Base-by-base conservation (phyloP, 2,888 invertebrate genomes). In the Alsophila aescularia region DNA sequence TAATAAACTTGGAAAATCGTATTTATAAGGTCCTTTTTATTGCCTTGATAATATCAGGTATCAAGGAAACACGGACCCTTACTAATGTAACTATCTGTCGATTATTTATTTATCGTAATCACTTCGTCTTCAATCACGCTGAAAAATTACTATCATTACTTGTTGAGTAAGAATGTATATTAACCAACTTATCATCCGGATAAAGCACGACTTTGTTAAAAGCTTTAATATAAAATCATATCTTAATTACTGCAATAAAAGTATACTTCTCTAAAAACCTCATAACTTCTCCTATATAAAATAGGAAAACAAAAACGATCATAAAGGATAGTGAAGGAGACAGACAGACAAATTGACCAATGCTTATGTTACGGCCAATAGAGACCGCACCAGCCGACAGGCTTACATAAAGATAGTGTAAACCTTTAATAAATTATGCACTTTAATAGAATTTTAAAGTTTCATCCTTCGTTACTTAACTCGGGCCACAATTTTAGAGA, bases 181-280 rank as follows among this genome's bases (percentile, higher is more conserved):
- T 48, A 29, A 36, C 21, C 14, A 45, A 70, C 69, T 65, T 69
- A 69, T 63, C 55, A 62, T 58, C 52, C 47, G 72, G 75, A 78
- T 78, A 80, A 73, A 75, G 73, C 69, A 72, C 57, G 59, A 63
- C 66, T 66, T 67, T 75, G 79, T 81, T 89, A 87, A 90, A 89
- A 89, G 89, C 87, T 68, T 76, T 75, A 77, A 81, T 79, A 82
- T 83, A 76, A 82, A 73, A 75, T 73, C 75, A 79, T 88, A 90
- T 90, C 90, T 90, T 83, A 88, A 90, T 87, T 85, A 82, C 89
- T 77, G 77, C 80, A 87, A 88, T 90, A 90, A 89, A 87, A 83
- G 78, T 79, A 85, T 82, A 81, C 78, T 75, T 74, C 77, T 76
- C 78, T 79, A 79, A 78, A 80, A 87, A 81, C 77, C 85, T 83